Evolutionary conservation across 2,113 vertebrate genomes (phyloP).

Genomic region (Lagenorhynchus albirostris): DNA sequence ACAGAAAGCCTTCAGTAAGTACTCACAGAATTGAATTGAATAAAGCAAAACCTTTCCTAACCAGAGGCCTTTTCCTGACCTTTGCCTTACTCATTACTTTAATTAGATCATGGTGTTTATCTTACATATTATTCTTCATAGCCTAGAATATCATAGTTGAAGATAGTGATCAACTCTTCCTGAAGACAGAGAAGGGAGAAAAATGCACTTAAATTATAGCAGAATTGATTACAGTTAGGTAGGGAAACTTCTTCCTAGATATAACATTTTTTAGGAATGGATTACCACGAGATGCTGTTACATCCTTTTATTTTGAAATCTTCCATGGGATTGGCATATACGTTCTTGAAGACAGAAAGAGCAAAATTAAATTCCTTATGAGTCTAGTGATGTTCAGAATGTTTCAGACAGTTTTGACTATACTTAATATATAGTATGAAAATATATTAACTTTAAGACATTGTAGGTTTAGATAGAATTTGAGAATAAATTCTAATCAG

Average conservation of each 20-base stretch:
- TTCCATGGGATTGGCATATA: neutral
- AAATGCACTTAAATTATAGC: neutral
- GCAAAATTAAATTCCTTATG: neutral
- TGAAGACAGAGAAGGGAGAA: conserved; percentile 28
- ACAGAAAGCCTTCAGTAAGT: neutral
- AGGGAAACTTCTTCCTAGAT: neutral
- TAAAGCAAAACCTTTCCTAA: conserved; percentile 6
- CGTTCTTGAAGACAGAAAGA: conserved; percentile 16
- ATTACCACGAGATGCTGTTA: neutral
- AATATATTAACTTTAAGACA: neutral
- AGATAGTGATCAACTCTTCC: conserved; percentile 14
- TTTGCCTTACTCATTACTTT: conserved; percentile 26
- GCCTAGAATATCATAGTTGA: neutral
- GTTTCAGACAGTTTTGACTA: conserved; percentile 17
- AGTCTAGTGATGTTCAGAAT: neutral
- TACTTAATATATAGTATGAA: neutral
- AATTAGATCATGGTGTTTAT: conserved; percentile 22
- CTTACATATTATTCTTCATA: conserved; percentile 18
- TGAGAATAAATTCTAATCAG: conserved; percentile 38
- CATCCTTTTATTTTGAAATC: conserved; percentile 38
- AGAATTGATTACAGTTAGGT: conserved; percentile 35
- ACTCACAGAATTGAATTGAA: neutral
- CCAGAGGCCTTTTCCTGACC: neutral
- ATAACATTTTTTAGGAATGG: neutral
- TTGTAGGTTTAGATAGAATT: conserved; percentile 25